Evolutionary conservation across 2,888 invertebrate species (phyloP), one percentile per base, ranked within the genome.

Genomic region (Phrixothrix hirtus): DNA sequence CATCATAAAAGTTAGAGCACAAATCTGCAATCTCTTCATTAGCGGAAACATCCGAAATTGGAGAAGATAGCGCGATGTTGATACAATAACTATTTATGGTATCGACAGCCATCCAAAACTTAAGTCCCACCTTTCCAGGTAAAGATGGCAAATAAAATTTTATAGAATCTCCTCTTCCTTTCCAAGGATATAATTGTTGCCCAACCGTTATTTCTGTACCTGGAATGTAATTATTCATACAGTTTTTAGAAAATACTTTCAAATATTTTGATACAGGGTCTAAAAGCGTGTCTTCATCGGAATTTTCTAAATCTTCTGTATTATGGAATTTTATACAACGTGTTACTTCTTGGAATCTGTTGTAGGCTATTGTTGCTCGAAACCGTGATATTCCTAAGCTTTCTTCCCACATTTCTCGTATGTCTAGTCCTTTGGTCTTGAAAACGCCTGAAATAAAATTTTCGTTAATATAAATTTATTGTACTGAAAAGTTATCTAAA

Each of bases 131-230:
- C 2, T 17, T 36, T 1, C 36, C 4, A 2, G 10, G 17, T 10
- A 9, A 3, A 16, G 35, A 35, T 7, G n/a, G 35, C 16, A 21
- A 5, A 21, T 21, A 21, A 7, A 7, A 21, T 21, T 7, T 5
- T 14, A 9, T 17, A 3, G 17, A 10, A 1, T 34, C 16, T 13
- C 21, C 9, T 10, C 25, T 12, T n/a, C 36, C 36, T 11, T 16
- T 36, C 36, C 36, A 36, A 17, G 25, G 36, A 12, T 21, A 36
- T 7, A 36, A 2, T 3, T 36, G 36, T 10, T 36, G 10, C 1
- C 36, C 21, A 5, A 36, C 12, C 1, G 11, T 5, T n/a, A 36
- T 36, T 4, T 36, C 36, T 1, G 21, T 36, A 6, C 36, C 10
- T 1, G 36, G 21, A 6, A 11, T 6, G 12, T 36, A 36, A 11